Evolutionary conservation across 2,888 invertebrate species (phyloP).

Genomic region (Lordiphosa fenestrarum): DNA sequence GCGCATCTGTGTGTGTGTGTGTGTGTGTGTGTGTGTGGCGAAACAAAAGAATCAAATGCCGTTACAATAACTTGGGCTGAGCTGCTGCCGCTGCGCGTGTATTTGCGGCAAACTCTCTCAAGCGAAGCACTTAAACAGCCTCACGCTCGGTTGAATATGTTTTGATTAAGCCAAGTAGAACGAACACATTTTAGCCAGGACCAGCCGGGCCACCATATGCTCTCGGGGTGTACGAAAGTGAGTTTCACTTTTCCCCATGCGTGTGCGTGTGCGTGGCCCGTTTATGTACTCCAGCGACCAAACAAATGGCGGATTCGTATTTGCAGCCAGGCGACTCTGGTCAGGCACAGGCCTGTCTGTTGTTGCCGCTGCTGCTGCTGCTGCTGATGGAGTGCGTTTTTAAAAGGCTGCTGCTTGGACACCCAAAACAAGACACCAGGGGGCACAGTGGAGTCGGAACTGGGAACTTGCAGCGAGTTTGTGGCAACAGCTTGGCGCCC

Average conservation of each 20-base stretch:
- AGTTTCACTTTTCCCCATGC: constrained; percentile 27
- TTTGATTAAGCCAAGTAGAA: constrained; percentile 72
- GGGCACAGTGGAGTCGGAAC: background rate
- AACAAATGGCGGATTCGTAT: constrained; percentile 45
- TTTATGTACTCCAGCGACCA: constrained; percentile 63
- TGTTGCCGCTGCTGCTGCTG: constrained; percentile 19
- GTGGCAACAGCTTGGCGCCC: too few species aligned
- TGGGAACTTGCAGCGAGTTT: too few species aligned
- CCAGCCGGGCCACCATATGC: constrained; percentile 8
- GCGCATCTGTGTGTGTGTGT: too few species aligned
- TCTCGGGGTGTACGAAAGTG: constrained; percentile 25
- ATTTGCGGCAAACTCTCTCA: constrained; percentile 67
- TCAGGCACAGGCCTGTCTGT: constrained; percentile 42
- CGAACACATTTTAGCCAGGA: constrained; percentile 63
- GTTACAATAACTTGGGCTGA: constrained; percentile 62
- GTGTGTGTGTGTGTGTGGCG: constrained; percentile 22
- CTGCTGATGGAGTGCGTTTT: constrained; percentile 51
- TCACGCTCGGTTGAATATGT: constrained; percentile 72
- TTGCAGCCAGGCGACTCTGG: constrained; percentile 31
- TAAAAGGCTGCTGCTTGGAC: constrained; percentile 1
- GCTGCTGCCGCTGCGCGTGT: constrained; percentile 37
- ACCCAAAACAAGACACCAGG: constrained; percentile 34
- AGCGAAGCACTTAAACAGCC: constrained; percentile 70
- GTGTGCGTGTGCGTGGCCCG: constrained; percentile 41
- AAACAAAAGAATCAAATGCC: constrained; percentile 69